Evolutionary conservation across 2,797 vertebrate genomes (phyloP), one percentile per base, ranked within the genome.

Genomic region (Babyrousa celebensis): DNA sequence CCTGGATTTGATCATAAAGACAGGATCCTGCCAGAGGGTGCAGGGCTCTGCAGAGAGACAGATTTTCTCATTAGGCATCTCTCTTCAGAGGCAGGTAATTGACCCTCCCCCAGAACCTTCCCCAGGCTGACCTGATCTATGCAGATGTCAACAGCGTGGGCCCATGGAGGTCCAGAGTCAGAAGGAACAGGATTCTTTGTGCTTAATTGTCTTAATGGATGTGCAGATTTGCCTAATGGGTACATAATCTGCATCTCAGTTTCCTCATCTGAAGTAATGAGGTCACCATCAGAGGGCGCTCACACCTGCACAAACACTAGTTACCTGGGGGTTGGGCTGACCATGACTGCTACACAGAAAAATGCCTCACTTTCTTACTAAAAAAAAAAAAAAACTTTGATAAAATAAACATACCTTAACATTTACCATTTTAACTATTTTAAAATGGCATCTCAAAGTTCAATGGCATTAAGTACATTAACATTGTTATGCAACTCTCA

Each of bases 1-100:
- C 1, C 43, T 48, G 43, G 43, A 10, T 48, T 48, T 48, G 43
- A 48, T 48, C 43, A 6, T 48, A 48, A 48, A 48, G 43, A 48
- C 43, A 48, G 43, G 5, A 48, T 48, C 43, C 43, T 10, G 43
- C 43, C 43, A 48, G 43, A 48, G 43, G 43, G 5, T 48, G 5
- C 43, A 48, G 43, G 9, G 43, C 43, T 48, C 43, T 48, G 43
- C 43, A 10, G 43, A 48, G 5, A 10, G 43, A 48, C 20, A 43
- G 16, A 86, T 92, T 96, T 98, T 93, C 83, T 96, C 94, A 96
- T 96, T 94, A 92, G 89, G 75, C 16, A 48, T 65, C 40, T 88
- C 94, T 93, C 79, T 71, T 98, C 97, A 91, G 90, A 92, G 58
- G 92, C 80, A 58, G 93, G 78, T 89, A 84, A 92, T 85, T 91